Base-by-base conservation (phyloP, 2,888 invertebrate genomes). In the Thera britannica region DNA sequence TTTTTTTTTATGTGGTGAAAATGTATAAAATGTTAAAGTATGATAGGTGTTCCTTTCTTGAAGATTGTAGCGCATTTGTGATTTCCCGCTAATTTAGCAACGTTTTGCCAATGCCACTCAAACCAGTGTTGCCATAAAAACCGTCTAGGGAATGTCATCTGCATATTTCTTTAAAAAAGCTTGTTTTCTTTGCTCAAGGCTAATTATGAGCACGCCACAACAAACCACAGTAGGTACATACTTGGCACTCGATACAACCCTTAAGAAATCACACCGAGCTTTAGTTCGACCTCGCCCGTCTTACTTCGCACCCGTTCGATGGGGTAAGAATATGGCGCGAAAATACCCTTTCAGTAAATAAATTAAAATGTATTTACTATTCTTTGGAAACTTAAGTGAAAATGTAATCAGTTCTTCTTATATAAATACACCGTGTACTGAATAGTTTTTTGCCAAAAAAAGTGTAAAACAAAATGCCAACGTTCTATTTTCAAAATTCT, bases 181-280 rank as follows among this genome's bases (percentile, higher is more conserved):
- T 79, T 77, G 73, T 75, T 81, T 80, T 82, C 75, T 75, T 75
- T 81, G 78, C 70, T 81, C 79, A 83, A 81, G 75, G 77, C 80
- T 81, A 80, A 82, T 82, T 84, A 83, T 72, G 74, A 73, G 71
- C 78, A 83, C 83, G 83, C 83, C 78, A 83, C 78, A 65, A 63
- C 62, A 78, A 77, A 75, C 78, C 77, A 83, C 80, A 85, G 83
- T 83, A 85, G 83, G 84, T 85, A 46, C 44, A 46, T 46, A 88
- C 87, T 88, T 85, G 83, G 85, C 86, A 89, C 88, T 88, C 86
- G 78, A 88, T 82, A 83, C 78, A 84, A 83, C 89, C 88, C 88
- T 85, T 86, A 84, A 88, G 85, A 87, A 89, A 85, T 84, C 81
- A 66, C 56, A 66, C 46, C 65, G 48, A 52, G 81, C 84, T 83